phyloP scores from a whole-genome alignment of 2,797 vertebrate species.

The Lutjanus campechanus region DNA sequence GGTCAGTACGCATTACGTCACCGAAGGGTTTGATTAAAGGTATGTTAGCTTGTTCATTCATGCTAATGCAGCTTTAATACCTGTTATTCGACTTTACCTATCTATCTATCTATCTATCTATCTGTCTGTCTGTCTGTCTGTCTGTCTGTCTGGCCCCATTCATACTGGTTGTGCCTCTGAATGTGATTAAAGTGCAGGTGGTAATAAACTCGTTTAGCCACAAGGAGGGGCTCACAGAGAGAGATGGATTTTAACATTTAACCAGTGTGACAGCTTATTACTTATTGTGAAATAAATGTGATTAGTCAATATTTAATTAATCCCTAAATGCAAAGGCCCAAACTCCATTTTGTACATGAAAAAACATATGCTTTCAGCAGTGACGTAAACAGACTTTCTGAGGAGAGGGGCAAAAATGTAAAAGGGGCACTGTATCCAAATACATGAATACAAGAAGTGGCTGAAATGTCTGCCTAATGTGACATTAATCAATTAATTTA shows the following conservation, averaged over 20 bases:
- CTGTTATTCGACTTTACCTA: background rate
- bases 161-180: background rate
- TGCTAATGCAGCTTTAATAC: background rate
- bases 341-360: background rate
- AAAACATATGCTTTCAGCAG: background rate
- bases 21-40: no score
- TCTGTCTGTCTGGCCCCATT: background rate
- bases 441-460: no score
- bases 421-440: background rate
- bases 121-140: background rate
- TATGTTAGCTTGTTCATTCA: background rate
- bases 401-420: background rate
- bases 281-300: constrained; percentile 10
- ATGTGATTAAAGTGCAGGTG: background rate
- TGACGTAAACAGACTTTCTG: background rate
- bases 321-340: background rate
- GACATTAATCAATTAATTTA: no score
- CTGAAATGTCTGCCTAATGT: no score
- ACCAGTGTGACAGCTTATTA: background rate
- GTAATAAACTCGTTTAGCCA: constrained; percentile 67
- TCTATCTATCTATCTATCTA: background rate
- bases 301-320: background rate
- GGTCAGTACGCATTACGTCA: constrained; percentile 59
- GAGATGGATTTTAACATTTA: constrained; percentile 8
- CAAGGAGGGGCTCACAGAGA: constrained; percentile 75